phyloP scores from a whole-genome alignment of 2,113 vertebrate species.

The Anarhynchus alexandrinus region DNA sequence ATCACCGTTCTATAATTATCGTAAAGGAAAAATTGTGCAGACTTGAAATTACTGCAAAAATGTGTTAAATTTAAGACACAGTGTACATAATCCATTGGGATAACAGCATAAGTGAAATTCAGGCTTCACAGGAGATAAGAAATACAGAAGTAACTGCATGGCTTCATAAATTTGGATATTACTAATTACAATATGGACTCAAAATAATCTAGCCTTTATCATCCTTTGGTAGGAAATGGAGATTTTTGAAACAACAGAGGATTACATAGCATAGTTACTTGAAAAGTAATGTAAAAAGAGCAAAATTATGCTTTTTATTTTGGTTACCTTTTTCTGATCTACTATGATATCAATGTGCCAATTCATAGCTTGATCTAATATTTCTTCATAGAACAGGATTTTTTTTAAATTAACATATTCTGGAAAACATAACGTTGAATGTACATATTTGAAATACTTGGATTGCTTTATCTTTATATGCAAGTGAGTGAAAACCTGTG shows the following conservation, averaged over 20 bases:
- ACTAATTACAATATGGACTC: not conserved
- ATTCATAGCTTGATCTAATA: not conserved
- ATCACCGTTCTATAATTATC: not conserved
- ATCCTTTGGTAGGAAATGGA: not conserved
- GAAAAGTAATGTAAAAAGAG: not conserved
- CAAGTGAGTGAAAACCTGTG: not conserved
- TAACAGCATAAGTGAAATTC: not conserved
- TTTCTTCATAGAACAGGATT: not conserved
- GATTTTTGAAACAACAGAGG: not conserved
- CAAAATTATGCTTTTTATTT: not conserved
- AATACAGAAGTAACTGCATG: not conserved
- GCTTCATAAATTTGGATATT: not conserved
- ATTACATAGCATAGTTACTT: not conserved
- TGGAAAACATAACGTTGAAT: not conserved
- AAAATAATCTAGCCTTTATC: not conserved
- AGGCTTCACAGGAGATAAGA: not conserved
- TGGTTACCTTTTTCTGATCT: not conserved
- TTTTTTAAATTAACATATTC: not conserved
- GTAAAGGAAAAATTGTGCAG: not conserved
- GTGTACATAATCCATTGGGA: not conserved
- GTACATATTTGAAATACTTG: not conserved
- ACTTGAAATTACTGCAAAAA: not conserved
- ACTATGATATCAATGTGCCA: not conserved
- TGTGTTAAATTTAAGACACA: rapidly evolving
- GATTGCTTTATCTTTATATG: not conserved